Evolutionary conservation across 2,113 vertebrate genomes (phyloP), one percentile per base, ranked within the genome.

Genomic region (Phrynosoma blainvillii): DNA sequence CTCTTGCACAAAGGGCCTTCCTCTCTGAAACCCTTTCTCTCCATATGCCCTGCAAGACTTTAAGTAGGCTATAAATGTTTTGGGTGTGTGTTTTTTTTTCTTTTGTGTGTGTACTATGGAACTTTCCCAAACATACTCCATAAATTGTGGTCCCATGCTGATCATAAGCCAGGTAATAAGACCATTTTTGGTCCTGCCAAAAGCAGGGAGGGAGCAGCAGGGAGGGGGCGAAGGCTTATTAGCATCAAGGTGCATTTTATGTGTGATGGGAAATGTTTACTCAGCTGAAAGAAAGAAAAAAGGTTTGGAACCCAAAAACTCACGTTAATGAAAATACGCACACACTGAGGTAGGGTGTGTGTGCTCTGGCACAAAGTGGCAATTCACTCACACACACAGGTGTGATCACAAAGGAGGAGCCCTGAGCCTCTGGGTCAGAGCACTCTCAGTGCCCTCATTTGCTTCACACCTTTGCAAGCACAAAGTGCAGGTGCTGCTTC

Each of bases 141-240:
- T 95, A 96, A 96, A 96, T 94, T 86, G 92, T 86, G 84, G 86
- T 96, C 94, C 95, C 88, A 23, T 91, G 94, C 92, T 2, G 84
- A 91, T 90, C 95, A 92, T 94, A 95, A 95, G 92, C 90, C 91
- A 93, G 93, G 93, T 92, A 94, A 95, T 90, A 94, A 92, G 8
- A 0, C 82, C 90, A 89, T 89, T 92, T 93, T 21, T 11, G 2
- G 92, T 93, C 92, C 91, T 87, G 88, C 89, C 93, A 94, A 92
- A 91, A 89, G 87, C 93, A 94, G 84, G 89, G 93, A 94, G 91
- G 93, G 92, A 92, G 93, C 91, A 93, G 86, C 90, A 73, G 65
- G 87, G 84, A 85, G 88, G 82, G 91, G 90, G 79, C 71, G 80
- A 90, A 92, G 0, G 30, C 91, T 92, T 95, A 89, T 96, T 95